Conservation (phyloP, 2,113 vertebrate species). For the Mormyrus iriodes region DNA sequence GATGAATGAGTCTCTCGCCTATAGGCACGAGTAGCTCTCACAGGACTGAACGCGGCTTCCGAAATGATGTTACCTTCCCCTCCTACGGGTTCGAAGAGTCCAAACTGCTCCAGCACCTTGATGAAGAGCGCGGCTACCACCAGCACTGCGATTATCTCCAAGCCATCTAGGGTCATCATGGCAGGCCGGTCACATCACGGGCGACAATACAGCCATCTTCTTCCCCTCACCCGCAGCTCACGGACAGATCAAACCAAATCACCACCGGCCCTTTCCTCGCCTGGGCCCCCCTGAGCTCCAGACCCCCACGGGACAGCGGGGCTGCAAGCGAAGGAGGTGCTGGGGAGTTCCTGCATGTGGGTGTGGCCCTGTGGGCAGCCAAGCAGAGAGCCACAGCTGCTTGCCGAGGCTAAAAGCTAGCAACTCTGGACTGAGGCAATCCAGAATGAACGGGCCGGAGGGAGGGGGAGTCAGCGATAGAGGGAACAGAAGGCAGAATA, state of each 20-base stretch:
- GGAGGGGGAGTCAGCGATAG: conserved; percentile 31
- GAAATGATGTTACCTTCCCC: conserved; percentile 74
- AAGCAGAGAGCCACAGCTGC: conserved; percentile 15
- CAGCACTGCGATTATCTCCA: conserved; percentile 92
- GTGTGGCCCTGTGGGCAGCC: neutral
- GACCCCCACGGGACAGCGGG: neutral
- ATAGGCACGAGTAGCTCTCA: neutral
- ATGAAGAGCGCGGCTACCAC: conserved; percentile 95
- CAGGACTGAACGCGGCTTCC: neutral
- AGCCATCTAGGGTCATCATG: conserved; percentile 90
- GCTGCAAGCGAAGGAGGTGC: neutral
- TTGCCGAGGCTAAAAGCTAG: conserved; percentile 42
- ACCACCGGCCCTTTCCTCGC: neutral
- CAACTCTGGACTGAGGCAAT: conserved; percentile 51
- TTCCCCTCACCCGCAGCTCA: neutral
- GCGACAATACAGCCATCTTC: conserved; percentile 15
- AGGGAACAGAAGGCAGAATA: conserved; percentile 22
- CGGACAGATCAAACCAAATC: neutral
- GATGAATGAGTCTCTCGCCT: neutral
- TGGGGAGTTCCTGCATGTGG: neutral
- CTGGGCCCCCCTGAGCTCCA: neutral
- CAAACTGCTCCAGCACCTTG: conserved; percentile 96
- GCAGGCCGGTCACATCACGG: conserved; percentile 48
- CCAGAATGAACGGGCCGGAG: conserved; percentile 45
- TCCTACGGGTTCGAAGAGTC: conserved; percentile 89